Evolutionary conservation across 2,888 invertebrate species (phyloP).

Genomic region (Acanthoscelides obtectus): DNA sequence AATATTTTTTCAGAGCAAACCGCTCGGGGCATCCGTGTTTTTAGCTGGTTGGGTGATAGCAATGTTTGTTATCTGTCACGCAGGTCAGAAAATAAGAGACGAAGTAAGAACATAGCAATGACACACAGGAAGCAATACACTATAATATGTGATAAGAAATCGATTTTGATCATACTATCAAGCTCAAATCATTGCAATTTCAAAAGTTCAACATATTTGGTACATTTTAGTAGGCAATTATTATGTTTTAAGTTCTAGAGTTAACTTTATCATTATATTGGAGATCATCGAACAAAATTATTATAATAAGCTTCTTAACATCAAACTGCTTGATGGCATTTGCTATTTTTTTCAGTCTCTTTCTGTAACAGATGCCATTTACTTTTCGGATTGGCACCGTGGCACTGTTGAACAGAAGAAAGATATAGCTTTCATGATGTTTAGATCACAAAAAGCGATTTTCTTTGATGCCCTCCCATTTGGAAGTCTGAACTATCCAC

Average conservation of each 20-base stretch:
- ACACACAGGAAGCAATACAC: background rate
- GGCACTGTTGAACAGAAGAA: constrained; percentile 23
- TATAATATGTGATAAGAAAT: no score
- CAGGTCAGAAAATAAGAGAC: constrained; percentile 14
- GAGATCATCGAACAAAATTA: no score
- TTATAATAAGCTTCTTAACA: no score
- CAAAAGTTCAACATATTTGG: no score
- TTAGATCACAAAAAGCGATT: constrained; percentile 27
- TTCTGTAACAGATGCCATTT: constrained; percentile 14
- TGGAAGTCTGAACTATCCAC: constrained; percentile 12
- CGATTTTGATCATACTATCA: no score
- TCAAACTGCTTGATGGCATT: background rate
- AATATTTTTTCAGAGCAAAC: constrained; percentile 12
- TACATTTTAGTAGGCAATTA: no score
- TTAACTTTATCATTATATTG: no score
- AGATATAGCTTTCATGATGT: constrained; percentile 23
- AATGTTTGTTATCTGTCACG: constrained; percentile 11
- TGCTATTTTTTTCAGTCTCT: constrained; percentile 12
- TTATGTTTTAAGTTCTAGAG: no score
- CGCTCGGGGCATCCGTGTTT: constrained; percentile 11
- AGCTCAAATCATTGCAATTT: no score
- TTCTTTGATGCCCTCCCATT: constrained; percentile 28
- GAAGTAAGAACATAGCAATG: constrained; percentile 9
- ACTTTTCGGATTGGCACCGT: constrained; percentile 28
- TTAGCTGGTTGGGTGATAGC: constrained; percentile 11